Evolutionary conservation across 2,797 vertebrate species (phyloP).

Genomic region (Microctenopoma lineatum): DNA sequence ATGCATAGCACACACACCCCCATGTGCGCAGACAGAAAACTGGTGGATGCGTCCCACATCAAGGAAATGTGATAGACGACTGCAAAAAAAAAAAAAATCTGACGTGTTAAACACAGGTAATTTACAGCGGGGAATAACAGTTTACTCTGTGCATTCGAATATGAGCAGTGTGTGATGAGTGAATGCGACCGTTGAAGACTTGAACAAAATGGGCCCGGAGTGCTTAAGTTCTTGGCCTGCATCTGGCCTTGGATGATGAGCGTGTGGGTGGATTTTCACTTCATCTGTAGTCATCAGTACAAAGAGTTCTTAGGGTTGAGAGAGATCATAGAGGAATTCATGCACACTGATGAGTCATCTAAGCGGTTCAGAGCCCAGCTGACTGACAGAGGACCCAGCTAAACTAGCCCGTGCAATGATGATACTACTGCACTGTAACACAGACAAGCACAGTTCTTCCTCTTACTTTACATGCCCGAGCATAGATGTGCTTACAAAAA

Average conservation of each 20-base stretch:
- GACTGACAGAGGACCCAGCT: constrained; percentile 52
- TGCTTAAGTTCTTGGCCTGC: constrained; percentile 49
- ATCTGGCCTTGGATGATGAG: constrained; percentile 55
- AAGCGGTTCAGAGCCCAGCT: constrained; percentile 62
- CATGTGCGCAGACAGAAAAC: constrained; percentile 33
- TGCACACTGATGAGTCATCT: constrained; percentile 76
- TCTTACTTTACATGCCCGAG: constrained; percentile 39
- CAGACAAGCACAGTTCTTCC: constrained; percentile 14
- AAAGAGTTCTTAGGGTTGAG: constrained; percentile 68
- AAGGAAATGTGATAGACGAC: constrained; percentile 54
- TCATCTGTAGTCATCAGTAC: constrained; percentile 69
- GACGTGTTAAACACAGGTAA: constrained; percentile 43
- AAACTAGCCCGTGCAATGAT: constrained; percentile 34
- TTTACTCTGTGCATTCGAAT: constrained; percentile 22
- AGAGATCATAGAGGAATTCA: constrained; percentile 58
- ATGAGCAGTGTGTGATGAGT: constrained; percentile 23
- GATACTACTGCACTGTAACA: constrained; percentile 46
- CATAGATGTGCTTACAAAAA: constrained; percentile 60
- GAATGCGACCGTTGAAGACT: constrained; percentile 36
- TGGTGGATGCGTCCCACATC: constrained; percentile 37
- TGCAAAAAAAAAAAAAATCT: constrained; percentile 50
- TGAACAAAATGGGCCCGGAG: constrained; percentile 41
- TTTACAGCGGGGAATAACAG: constrained; percentile 21
- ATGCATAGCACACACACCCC: constrained; percentile 63
- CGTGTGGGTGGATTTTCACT: constrained; percentile 59